Evolutionary conservation across 2,797 vertebrate species (phyloP).

Genomic region (Diglossa cyanea): DNA sequence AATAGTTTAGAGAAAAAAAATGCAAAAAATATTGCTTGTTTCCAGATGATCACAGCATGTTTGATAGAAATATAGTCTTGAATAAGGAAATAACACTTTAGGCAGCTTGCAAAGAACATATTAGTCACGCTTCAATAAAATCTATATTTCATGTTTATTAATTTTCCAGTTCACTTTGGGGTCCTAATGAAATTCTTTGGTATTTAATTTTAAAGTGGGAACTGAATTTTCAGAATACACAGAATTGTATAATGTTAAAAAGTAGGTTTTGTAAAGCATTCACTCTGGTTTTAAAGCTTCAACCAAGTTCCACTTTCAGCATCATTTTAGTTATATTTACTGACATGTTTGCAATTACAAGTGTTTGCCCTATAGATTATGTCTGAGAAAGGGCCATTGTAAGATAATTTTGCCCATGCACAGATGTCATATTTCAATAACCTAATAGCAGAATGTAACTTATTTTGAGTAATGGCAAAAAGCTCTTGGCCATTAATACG

Average conservation of each 20-base stretch:
- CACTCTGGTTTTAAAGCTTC: neutral
- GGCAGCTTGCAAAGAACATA: neutral
- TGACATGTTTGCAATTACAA: neutral
- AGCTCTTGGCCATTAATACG: neutral
- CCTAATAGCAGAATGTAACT: neutral
- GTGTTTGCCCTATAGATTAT: neutral
- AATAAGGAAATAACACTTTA: slow-evolving; percentile 25
- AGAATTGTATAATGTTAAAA: neutral
- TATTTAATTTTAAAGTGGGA: slow-evolving; percentile 21
- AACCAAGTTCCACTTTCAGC: neutral
- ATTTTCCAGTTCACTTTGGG: slow-evolving; percentile 6
- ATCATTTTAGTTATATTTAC: neutral
- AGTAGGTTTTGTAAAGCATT: neutral
- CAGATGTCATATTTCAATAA: neutral
- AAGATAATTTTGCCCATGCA: neutral
- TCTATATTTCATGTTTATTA: slow-evolving; percentile 19
- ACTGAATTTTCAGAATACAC: neutral
- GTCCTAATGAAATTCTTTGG: neutral
- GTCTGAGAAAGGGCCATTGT: neutral
- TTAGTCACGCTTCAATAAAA: slow-evolving; percentile 33
- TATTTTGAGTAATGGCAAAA: neutral
- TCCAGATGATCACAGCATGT: neutral
- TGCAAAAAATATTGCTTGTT: neutral
- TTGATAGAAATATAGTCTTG: neutral
- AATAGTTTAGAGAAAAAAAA: neutral